These are phyloP conservation scores for Leptodirus hochenwartii DNA, from an alignment of 2,888 invertebrate genomes.

Conservation along the genomic window DNA sequence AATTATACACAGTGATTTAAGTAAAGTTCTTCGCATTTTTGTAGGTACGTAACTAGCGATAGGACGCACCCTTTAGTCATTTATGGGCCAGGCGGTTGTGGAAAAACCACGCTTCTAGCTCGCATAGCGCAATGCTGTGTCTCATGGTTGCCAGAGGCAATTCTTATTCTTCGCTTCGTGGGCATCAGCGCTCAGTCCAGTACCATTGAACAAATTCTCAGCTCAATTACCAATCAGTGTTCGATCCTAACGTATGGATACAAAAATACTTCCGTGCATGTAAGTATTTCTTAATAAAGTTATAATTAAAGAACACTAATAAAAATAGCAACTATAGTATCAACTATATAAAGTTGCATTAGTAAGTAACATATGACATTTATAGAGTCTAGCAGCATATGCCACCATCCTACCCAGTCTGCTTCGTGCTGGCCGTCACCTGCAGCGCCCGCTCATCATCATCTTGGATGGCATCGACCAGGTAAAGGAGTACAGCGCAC, in stretches of 20 bases:
- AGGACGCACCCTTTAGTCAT: conserved; percentile 47
- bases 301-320: not conserved
- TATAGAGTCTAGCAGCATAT: conserved; percentile 55
- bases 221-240: conserved; percentile 58
- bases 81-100: conserved; percentile 64
- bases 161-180: conserved; percentile 36
- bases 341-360: too few species aligned
- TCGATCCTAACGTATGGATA: conserved; percentile 49
- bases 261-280: conserved; percentile 41
- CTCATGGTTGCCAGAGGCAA: conserved; percentile 42
- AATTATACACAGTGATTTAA: not conserved
- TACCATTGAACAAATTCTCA: conserved; percentile 50
- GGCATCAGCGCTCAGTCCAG: conserved; percentile 46
- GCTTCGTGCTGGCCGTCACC: conserved; percentile 33
- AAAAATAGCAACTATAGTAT: too few species aligned
- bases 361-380: too few species aligned
- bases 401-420: conserved; percentile 37
- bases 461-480: conserved; percentile 63
- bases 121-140: conserved; percentile 48
- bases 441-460: conserved; percentile 42
- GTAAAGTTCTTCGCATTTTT: conserved; percentile 11
- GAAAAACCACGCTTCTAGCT: conserved; percentile 65
- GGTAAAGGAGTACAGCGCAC: conserved; percentile 34
- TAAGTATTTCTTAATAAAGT: conserved; percentile 23
- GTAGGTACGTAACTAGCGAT: conserved; percentile 45